Percentiles rank a stretch among this genome's conserved stretches.
Conservation (phyloP, 1,140 invertebrate genomes). For the Cydia strobilella region DNA sequence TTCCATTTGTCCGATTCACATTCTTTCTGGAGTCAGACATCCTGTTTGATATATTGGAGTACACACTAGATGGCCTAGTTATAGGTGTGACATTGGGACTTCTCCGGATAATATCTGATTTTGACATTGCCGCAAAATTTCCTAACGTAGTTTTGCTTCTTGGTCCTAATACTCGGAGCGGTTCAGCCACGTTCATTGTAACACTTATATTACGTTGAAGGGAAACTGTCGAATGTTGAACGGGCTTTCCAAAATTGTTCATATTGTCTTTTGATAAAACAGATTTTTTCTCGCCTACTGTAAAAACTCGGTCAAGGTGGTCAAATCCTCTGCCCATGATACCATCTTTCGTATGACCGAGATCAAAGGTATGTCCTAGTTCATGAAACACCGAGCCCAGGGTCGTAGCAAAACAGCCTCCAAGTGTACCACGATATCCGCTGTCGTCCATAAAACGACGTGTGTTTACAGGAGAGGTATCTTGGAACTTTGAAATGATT, state of each 20-base stretch:
- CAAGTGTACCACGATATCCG: conserved; percentile 90
- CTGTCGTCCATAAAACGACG: conserved; percentile 92
- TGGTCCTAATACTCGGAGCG: conserved; percentile 71
- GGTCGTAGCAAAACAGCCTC: conserved; percentile 94
- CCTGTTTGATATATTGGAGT: conserved; percentile 72
- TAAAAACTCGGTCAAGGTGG: conserved; percentile 89
- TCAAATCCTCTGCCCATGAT: conserved; percentile 98
- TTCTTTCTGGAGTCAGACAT: conserved; percentile 75
- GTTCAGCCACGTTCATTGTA: conserved; percentile 77
- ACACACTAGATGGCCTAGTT: conserved; percentile 76
- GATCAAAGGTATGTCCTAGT: conserved; percentile 96
- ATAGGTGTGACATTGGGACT: conserved; percentile 78
- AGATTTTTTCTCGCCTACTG: conserved; percentile 79
- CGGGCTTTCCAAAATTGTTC: conserved; percentile 76
- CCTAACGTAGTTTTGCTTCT: conserved; percentile 79
- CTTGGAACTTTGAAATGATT: conserved; percentile 82
- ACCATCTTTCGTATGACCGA: conserved; percentile 93
- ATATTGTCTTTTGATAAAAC: conserved; percentile 73
- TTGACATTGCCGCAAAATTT: conserved; percentile 76
- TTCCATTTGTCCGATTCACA: conserved; percentile 68
- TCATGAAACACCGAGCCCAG: conserved; percentile 97
- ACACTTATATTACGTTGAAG: conserved; percentile 78
- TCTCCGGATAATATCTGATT: conserved; percentile 77
- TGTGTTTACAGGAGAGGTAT: conserved; percentile 83
- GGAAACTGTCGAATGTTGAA: conserved; percentile 72